Conservation (phyloP, 2,797 vertebrate species). For the Astyanax mexicanus region DNA sequence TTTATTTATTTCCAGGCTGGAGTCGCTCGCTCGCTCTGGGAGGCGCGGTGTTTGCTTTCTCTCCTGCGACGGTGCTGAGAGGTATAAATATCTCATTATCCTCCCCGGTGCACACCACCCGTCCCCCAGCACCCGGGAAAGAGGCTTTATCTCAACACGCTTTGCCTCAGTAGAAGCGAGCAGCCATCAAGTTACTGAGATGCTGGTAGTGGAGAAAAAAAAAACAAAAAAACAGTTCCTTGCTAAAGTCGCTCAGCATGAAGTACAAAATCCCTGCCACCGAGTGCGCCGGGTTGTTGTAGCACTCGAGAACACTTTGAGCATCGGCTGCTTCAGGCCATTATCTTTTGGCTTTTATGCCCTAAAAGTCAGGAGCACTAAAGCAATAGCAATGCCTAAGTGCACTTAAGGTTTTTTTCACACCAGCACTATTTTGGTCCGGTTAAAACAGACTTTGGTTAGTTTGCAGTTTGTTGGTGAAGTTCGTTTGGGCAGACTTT, state of each 20-base stretch:
- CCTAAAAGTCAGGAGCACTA: slow-evolving; percentile 22
- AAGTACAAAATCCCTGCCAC: background rate
- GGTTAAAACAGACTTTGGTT: no score
- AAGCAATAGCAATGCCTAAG: background rate
- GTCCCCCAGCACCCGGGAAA: slow-evolving; percentile 5
- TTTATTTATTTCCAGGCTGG: slow-evolving; percentile 33
- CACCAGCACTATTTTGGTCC: no score
- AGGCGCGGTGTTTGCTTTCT: slow-evolving; percentile 23
- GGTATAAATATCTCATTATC: slow-evolving; percentile 32
- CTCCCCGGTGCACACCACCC: slow-evolving; percentile 10
- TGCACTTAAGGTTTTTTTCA: no score
- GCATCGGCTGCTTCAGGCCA: background rate
- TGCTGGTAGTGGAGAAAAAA: background rate
- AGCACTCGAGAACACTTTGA: background rate
- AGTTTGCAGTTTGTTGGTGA: no score
- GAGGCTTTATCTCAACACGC: slow-evolving; percentile 27
- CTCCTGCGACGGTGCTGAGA: slow-evolving; percentile 4
- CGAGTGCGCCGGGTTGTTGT: background rate
- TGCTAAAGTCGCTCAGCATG: background rate
- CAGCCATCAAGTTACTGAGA: slow-evolving; percentile 13
- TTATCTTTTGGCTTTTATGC: background rate
- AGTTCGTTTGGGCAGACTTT: no score
- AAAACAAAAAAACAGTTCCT: background rate
- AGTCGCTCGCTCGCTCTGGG: background rate
- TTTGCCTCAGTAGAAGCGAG: slow-evolving; percentile 12